A percentile compares a stretch with the other conserved stretches of the same genome.
Conservation (phyloP, 2,797 vertebrate species). For the Capromys pilorides region DNA sequence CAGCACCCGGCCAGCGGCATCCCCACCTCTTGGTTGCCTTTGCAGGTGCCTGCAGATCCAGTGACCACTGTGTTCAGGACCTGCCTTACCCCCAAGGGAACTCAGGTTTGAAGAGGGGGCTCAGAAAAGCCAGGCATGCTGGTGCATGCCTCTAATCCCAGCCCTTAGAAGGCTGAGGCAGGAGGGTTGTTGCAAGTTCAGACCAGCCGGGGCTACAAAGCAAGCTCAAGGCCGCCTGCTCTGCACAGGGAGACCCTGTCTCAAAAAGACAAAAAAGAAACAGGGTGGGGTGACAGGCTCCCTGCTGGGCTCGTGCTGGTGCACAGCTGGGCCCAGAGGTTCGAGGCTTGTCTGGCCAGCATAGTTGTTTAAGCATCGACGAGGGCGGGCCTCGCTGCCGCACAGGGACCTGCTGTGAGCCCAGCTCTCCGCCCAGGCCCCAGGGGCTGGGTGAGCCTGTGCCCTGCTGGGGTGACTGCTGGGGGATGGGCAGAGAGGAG, state of each 20-base stretch:
- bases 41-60: slow-evolving; percentile 25
- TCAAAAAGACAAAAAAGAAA: no score
- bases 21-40: neutral
- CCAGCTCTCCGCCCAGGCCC: neutral
- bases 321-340: neutral
- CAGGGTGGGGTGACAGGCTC: no score
- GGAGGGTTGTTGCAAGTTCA: no score
- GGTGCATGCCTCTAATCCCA: no score
- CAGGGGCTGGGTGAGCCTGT: accelerated
- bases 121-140: no score
- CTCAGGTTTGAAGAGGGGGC: neutral
- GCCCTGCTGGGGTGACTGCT: neutral
- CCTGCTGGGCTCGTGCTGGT: neutral
- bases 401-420: neutral
- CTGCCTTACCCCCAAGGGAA: neutral
- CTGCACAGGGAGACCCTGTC: no score
- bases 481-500: neutral
- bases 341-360: no score
- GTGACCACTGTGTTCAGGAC: slow-evolving; percentile 41
- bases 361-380: neutral
- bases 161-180: no score
- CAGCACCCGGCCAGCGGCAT: accelerated
- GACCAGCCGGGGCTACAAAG: no score
- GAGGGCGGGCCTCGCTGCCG: neutral
- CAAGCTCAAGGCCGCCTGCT: no score